Conservation (phyloP, 2,888 invertebrate species). For the Caenorhabditis sp. region DNA sequence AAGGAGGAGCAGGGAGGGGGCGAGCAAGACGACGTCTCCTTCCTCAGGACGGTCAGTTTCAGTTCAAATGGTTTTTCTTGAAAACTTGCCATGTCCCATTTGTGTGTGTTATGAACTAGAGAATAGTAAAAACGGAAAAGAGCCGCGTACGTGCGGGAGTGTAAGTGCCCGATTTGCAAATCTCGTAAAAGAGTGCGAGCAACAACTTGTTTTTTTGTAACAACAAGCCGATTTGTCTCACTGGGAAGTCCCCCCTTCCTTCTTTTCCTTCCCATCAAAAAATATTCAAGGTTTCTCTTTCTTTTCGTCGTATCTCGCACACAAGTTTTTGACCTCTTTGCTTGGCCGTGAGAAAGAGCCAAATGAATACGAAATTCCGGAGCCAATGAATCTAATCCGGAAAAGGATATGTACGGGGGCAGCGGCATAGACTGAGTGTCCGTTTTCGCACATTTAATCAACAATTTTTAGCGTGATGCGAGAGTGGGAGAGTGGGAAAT, state of each 20-base stretch:
- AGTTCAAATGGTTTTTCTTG: not conserved
- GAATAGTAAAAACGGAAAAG: conserved; percentile 22
- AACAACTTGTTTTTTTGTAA: conserved; percentile 41
- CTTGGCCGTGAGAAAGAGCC: conserved; percentile 10
- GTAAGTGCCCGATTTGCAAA: conserved; percentile 50
- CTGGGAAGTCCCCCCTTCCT: not conserved
- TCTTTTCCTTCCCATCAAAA: too few relatives aligned
- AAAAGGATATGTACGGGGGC: too few relatives aligned
- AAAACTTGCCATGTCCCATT: conserved; percentile 12
- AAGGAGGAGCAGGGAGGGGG: conserved; percentile 85
- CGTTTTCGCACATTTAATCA: conserved; percentile 42
- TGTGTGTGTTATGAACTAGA: conserved; percentile 10
- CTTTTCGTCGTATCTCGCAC: not conserved
- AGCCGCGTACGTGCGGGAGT: not conserved
- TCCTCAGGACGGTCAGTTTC: conserved; percentile 92
- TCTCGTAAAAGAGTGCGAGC: conserved; percentile 39
- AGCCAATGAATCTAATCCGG: conserved; percentile 26
- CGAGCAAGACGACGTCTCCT: conserved; percentile 99
- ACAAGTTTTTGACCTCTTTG: too few relatives aligned
- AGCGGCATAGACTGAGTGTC: not conserved
- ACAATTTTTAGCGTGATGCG: conserved; percentile 19
- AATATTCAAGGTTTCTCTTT: not conserved
- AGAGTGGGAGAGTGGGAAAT: conserved; percentile 5
- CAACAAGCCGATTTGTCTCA: too few relatives aligned
- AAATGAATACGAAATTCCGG: conserved; percentile 30